These are phyloP conservation scores for Platorchestia sp. DNA, from an alignment of 1,140 invertebrate species.

Conservation along the genomic window DNA sequence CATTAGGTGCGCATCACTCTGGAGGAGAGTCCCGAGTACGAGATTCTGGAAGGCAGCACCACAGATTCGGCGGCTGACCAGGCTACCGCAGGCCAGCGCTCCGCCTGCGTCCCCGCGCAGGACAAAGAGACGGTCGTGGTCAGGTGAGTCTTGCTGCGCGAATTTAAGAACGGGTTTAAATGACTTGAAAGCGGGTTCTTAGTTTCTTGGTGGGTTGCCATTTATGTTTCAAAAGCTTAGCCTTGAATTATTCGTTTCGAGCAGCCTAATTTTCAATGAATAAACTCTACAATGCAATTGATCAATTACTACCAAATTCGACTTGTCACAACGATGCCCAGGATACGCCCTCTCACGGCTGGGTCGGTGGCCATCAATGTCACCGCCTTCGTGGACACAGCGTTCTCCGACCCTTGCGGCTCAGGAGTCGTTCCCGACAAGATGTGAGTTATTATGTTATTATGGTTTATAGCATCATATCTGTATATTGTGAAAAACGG, in stretches of 20 bases:
- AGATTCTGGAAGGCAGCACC: conserved; percentile 49
- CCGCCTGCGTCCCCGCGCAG: conserved; percentile 57
- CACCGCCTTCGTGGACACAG: conserved; percentile 72
- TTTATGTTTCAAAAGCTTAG: neutral
- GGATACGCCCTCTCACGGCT: conserved; percentile 73
- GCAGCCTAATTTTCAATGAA: neutral
- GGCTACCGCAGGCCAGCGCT: neutral
- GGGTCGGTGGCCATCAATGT: conserved; percentile 77
- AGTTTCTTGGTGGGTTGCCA: neutral
- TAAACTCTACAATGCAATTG: no score
- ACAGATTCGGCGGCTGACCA: conserved; percentile 52
- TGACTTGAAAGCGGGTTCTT: neutral
- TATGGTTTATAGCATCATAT: neutral
- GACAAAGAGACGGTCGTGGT: conserved; percentile 59
- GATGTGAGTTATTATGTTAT: conserved; percentile 1
- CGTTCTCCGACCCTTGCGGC: conserved; percentile 71
- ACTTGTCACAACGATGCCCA: neutral
- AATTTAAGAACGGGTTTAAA: neutral
- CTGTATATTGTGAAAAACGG: neutral
- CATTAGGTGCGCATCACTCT: conserved; percentile 65
- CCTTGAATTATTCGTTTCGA: neutral
- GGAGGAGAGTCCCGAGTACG: conserved; percentile 54
- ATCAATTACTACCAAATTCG: neutral
- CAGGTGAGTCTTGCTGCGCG: neutral
- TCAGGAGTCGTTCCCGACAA: conserved; percentile 69